Evolutionary conservation across 1,140 invertebrate genomes (phyloP).

Genomic region (Pseudomyrmex pallidus): DNA sequence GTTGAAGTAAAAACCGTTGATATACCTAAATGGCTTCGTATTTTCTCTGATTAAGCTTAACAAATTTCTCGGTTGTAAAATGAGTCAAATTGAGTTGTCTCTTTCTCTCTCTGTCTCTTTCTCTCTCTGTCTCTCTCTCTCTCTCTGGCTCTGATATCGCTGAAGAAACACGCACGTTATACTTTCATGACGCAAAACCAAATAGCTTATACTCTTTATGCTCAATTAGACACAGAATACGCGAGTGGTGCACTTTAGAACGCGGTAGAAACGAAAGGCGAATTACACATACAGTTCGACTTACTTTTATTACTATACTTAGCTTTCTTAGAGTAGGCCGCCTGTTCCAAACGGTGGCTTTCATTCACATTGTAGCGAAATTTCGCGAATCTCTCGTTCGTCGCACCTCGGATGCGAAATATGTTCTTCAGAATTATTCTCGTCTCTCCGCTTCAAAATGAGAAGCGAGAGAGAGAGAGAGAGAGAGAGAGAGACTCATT

Average conservation of each 20-base stretch:
- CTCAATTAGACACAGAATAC: conserved; percentile 9
- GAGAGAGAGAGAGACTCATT: neutral
- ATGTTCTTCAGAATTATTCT: conserved; percentile 29
- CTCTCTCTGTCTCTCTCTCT: too few species aligned
- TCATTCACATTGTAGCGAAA: conserved; percentile 35
- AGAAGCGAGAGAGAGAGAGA: neutral
- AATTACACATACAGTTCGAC: conserved; percentile 1
- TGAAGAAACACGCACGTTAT: neutral
- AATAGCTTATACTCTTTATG: conserved; percentile 5
- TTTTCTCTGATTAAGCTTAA: conserved; percentile 6
- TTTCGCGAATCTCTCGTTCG: neutral
- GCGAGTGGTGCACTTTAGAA: conserved; percentile 15
- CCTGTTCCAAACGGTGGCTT: neutral
- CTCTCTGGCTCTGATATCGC: neutral
- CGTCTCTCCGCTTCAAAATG: neutral
- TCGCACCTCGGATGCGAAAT: neutral
- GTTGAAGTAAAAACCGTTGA: neutral
- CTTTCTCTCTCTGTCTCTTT: neutral
- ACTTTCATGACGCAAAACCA: conserved; percentile 17
- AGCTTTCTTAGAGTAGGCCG: neutral
- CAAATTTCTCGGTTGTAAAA: conserved; percentile 13
- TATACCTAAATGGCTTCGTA: conserved; percentile 15
- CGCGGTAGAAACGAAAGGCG: neutral
- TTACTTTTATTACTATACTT: conserved; percentile 34
- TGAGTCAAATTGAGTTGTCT: conserved; percentile 12